These are phyloP conservation scores for Petrosia ficiformis DNA, from an alignment of 37 sponge, comb jelly and placozoan species.

Conservation along the genomic window DNA sequence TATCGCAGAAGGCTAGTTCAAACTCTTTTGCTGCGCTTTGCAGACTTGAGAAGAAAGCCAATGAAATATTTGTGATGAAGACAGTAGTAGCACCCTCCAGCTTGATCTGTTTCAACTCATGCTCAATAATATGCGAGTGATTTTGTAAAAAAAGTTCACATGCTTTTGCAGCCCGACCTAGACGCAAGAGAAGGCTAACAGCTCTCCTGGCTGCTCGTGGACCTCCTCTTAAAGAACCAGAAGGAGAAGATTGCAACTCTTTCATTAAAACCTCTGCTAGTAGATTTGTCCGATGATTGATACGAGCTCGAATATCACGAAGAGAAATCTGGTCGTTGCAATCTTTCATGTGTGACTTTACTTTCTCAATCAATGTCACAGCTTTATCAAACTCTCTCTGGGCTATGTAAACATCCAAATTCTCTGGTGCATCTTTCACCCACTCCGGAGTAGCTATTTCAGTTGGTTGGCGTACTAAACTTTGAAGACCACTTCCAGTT, in stretches of 20 bases:
- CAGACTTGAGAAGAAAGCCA: constrained; percentile 74
- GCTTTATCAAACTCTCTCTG: constrained; percentile 97
- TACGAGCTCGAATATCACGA: constrained; percentile 61
- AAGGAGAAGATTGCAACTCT: constrained; percentile 81
- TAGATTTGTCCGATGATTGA: constrained; percentile 64
- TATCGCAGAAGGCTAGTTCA: constrained; percentile 65
- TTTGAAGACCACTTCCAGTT: neutral
- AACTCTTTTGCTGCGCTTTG: constrained; percentile 76
- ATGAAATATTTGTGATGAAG: constrained; percentile 77
- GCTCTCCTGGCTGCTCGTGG: constrained; percentile 83
- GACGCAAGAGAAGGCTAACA: constrained; percentile 60
- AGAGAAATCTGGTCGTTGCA: constrained; percentile 60
- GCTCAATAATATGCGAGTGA: constrained; percentile 57
- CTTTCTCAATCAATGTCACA: constrained; percentile 53
- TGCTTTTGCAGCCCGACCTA: constrained; percentile 82
- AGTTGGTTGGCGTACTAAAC: neutral
- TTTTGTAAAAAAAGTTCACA: constrained; percentile 87
- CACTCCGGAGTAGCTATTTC: constrained; percentile 48
- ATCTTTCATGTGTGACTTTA: constrained; percentile 58
- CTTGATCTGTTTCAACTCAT: constrained; percentile 69
- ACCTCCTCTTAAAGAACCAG: constrained; percentile 77
- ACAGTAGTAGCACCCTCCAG: constrained; percentile 83
- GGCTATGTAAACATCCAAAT: constrained; percentile 93
- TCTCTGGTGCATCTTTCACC: constrained; percentile 85
- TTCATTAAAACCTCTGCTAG: constrained; percentile 74